A percentile compares a stretch with the other conserved stretches of the same genome.
These are phyloP conservation scores for Cryptoblepharus egeriae DNA, from an alignment of 2,797 vertebrate genomes.

Conservation along the genomic window DNA sequence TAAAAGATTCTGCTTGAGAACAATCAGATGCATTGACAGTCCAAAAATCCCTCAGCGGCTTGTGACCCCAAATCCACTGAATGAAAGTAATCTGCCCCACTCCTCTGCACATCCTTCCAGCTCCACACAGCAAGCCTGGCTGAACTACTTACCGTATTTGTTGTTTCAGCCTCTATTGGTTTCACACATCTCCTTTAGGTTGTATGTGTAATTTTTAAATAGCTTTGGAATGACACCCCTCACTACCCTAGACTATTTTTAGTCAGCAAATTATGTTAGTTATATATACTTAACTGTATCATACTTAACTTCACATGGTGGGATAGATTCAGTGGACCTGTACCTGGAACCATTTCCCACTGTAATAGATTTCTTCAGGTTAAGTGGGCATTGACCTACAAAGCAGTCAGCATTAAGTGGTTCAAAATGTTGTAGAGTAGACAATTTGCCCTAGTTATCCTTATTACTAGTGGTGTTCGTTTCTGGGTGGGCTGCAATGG, in stretches of 20 bases:
- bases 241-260: not conserved
- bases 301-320: no score
- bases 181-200: not conserved
- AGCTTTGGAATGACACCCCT: not conserved
- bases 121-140: not conserved
- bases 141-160: no score
- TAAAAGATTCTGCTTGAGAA: not conserved
- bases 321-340: not conserved
- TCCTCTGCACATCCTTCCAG: not conserved
- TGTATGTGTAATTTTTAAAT: not conserved
- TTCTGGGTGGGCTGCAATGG: no score
- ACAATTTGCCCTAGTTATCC: no score
- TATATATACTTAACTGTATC: not conserved
- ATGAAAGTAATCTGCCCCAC: not conserved
- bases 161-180: not conserved
- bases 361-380: not conserved
- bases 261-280: not conserved
- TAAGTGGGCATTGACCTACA: not conserved
- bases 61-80: not conserved
- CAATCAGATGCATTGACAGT: not conserved
- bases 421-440: conserved; percentile 17
- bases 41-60: not conserved
- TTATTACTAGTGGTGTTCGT: no score
- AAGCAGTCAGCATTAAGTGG: not conserved
- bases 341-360: not conserved